phyloP scores from a whole-genome alignment of 2,113 vertebrate species.

The Tringa solitaria region DNA sequence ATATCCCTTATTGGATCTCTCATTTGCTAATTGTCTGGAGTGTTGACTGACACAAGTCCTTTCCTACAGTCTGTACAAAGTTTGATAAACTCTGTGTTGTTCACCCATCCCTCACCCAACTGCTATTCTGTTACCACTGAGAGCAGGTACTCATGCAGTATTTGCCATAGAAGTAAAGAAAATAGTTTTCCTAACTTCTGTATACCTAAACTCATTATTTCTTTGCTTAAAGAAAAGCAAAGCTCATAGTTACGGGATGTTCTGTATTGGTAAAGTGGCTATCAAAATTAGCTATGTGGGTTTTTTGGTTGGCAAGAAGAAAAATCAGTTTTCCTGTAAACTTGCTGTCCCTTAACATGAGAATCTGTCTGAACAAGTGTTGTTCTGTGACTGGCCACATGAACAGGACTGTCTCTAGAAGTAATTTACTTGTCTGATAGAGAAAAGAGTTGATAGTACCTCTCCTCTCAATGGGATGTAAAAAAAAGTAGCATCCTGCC shows the following conservation, averaged over 20 bases:
- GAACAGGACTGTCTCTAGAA: not conserved
- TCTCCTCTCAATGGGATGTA: not conserved
- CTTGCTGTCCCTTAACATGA: not conserved
- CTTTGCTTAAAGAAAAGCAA: not conserved
- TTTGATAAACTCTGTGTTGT: not conserved
- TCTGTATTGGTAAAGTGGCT: not conserved
- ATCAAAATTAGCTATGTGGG: not conserved
- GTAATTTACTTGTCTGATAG: not conserved
- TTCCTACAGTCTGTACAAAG: not conserved
- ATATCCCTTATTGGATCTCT: not conserved
- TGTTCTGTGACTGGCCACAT: not conserved
- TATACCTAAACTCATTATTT: not conserved
- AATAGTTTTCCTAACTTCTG: not conserved
- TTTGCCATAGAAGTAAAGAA: not conserved
- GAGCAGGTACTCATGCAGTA: not conserved
- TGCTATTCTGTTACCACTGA: not conserved
- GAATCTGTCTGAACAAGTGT: not conserved
- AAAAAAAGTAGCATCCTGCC: not conserved
- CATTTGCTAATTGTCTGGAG: not conserved
- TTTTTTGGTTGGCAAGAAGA: not conserved
- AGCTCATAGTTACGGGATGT: not conserved
- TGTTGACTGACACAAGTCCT: not conserved
- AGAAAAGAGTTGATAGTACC: not conserved
- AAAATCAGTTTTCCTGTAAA: not conserved
- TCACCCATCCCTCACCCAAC: fast-evolving